Evolutionary conservation across 1,140 invertebrate genomes (phyloP).

Genomic region (Galendromus occidentalis): DNA sequence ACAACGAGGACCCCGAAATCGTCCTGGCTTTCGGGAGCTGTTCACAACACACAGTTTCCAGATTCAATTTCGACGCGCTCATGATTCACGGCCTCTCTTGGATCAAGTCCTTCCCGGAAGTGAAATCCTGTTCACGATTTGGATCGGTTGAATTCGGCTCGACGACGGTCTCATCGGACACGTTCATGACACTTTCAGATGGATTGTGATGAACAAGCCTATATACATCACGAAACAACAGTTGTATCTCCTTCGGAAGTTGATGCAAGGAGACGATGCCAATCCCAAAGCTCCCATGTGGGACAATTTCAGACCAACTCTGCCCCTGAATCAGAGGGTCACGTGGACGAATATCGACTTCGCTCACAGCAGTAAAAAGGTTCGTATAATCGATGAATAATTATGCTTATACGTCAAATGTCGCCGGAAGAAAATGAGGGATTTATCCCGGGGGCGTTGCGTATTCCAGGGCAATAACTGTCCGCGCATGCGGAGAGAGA

Average conservation of each 20-base stretch:
- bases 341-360: constrained; percentile 76
- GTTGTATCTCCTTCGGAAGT: constrained; percentile 58
- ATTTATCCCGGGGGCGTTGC: background rate
- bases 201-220: constrained; percentile 87
- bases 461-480: constrained; percentile 1
- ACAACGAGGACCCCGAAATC: too few relatives aligned
- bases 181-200: constrained; percentile 78
- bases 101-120: too few relatives aligned
- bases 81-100: too few relatives aligned
- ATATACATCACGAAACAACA: constrained; percentile 88
- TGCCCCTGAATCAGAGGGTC: constrained; percentile 68
- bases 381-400: background rate
- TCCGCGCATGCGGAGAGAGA: background rate
- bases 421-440: background rate
- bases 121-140: too few relatives aligned
- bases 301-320: constrained; percentile 77
- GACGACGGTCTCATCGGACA: too few relatives aligned
- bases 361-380: background rate
- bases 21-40: too few relatives aligned
- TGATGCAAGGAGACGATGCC: constrained; percentile 63
- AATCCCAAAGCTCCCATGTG: constrained; percentile 69
- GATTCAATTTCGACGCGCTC: too few relatives aligned
- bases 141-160: too few relatives aligned
- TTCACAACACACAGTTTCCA: too few relatives aligned
- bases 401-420: background rate